Base-by-base conservation (phyloP, 1,140 invertebrate species). In the Caenorhabditis inopinata region DNA sequence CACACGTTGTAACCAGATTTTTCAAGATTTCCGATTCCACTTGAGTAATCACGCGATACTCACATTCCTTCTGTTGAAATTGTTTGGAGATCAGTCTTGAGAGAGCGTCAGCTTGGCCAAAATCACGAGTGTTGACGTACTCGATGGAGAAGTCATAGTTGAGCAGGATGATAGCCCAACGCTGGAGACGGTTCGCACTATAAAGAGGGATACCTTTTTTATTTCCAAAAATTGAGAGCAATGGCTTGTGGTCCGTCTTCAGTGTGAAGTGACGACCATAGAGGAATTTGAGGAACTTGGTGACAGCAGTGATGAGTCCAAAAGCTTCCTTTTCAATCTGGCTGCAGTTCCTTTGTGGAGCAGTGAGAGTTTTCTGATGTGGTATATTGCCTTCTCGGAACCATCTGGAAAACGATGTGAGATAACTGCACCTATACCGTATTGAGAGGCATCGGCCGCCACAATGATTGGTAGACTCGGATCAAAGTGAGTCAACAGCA, bases 271-370 rank as follows among this genome's bases (percentile, higher is more conserved):
- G 73, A 14, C 87, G 53, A 4, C 89, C 90, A 81, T 78, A 90
- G 9, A 90, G 35, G 53, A 88, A 91, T 35, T 89, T 32, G 75
- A 89, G 86, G 84, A 90, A 89, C 75, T 86, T 88, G 49, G 83
- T 77, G 9, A 90, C 79, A 14, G 82, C 89, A 83, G 85, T 91
- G 5, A 91, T 86, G 25, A 91, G 88, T 2, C 88, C 89, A 14
- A 91, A 78, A 0, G 89, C 89, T 80, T 92, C 89, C 76, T 89
- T 89, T 47, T 91, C 89, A 9, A 91, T 89, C 78, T 91, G 89
- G 0, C 86, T 80, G 76, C 90, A 91, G 46, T 89, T 87, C 42
- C 79, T 78, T 75, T 91, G 88, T 1, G 86, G 82, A 1, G 76
- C 32, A 48, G 42, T 84, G 62, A 91, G 84, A 38, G 85, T 84